These are phyloP conservation scores for Monochamus alternatus DNA, from an alignment of 2,888 invertebrate species.

Conservation along the genomic window DNA sequence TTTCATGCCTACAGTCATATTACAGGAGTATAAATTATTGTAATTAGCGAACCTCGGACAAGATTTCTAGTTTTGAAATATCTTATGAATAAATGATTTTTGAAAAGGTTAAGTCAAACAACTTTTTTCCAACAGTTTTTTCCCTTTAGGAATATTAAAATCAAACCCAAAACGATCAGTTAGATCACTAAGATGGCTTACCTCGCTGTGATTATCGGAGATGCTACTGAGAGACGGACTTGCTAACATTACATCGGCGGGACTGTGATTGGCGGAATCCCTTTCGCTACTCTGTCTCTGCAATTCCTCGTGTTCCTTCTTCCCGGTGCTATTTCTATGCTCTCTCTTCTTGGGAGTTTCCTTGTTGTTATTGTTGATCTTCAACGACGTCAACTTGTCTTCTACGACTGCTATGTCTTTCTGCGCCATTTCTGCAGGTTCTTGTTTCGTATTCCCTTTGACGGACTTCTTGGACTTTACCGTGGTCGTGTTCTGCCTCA, in stretches of 20 bases:
- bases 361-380: conserved; percentile 47
- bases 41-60: conserved; percentile 12
- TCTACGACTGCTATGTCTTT: conserved; percentile 56
- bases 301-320: conserved; percentile 54
- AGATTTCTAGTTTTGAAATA: not conserved
- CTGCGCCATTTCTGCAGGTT: conserved; percentile 51
- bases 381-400: conserved; percentile 55
- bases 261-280: conserved; percentile 87
- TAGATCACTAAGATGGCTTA: conserved; percentile 48
- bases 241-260: conserved; percentile 80
- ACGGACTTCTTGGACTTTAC: conserved; percentile 27
- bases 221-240: conserved; percentile 80
- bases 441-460: conserved; percentile 37
- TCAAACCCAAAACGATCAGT: not conserved
- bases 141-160: not conserved
- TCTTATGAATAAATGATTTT: conserved; percentile 26
- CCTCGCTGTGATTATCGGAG: conserved; percentile 81
- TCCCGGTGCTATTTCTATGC: conserved; percentile 31
- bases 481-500: conserved; percentile 7
- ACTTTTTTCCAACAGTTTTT: too few species aligned
- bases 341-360: conserved; percentile 34
- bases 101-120: conserved; percentile 23
- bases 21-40: conserved; percentile 16
- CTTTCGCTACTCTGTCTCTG: conserved; percentile 70
- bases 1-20: too few species aligned